Conservation (phyloP, 1,140 invertebrate genomes). For the Lysiphlebus fabarum region DNA sequence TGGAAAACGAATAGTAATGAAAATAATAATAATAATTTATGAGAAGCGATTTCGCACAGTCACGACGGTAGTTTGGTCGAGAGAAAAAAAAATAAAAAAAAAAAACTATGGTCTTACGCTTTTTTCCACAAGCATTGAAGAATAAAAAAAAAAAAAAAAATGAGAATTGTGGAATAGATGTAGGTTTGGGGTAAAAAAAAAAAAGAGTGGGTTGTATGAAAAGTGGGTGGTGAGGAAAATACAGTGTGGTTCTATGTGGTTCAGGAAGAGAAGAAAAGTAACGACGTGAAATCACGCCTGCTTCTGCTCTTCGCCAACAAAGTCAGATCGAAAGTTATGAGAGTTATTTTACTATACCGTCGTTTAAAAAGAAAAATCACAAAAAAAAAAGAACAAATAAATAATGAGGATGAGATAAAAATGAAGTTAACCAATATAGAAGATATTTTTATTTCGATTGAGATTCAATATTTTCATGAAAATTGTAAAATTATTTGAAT, state of each 20-base stretch:
- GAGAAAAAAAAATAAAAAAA: neutral
- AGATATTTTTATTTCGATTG: no score
- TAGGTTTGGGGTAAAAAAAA: constrained; percentile 8
- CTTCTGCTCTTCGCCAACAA: neutral
- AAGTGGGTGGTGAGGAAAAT: constrained; percentile 9
- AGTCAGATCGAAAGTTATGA: constrained; percentile 15
- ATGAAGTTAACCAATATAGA: no score
- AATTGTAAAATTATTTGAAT: no score
- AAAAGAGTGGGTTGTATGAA: constrained; percentile 11
- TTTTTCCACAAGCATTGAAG: neutral
- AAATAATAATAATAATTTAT: constrained; percentile 15
- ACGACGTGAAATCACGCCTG: constrained; percentile 24
- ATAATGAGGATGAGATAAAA: no score
- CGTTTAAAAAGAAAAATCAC: constrained; percentile 14
- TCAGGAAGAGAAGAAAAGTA: constrained; percentile 10
- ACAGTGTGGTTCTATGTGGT: neutral
- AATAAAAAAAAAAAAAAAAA: constrained; percentile 13
- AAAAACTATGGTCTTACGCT: neutral
- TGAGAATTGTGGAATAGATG: neutral
- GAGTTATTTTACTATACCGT: constrained; percentile 1
- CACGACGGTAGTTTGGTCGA: neutral
- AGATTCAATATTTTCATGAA: no score
- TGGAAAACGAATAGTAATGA: constrained; percentile 3
- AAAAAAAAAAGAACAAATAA: neutral
- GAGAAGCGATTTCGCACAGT: neutral